Base-by-base conservation (phyloP, 2,888 invertebrate genomes). In the Acleris holmiana region DNA sequence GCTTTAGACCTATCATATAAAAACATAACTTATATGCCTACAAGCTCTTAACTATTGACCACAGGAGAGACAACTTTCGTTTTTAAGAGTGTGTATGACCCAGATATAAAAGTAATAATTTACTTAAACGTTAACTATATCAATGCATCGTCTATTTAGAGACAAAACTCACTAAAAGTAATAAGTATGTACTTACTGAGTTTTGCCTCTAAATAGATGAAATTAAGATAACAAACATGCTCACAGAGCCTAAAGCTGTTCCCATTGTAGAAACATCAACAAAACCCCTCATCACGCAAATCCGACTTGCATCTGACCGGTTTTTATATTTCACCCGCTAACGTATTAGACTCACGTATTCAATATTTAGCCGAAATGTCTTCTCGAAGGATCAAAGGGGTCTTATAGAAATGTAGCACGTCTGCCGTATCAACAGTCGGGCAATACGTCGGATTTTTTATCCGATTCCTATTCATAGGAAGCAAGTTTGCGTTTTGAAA, bases 281-380 rank as follows among this genome's bases (percentile, higher is more conserved):
- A 64, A 23, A 50, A 62, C 55, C 65, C 65, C 65, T 55, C 46
- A 60, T 65, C 65, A 60, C 59, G 49, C 65, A 60, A 65, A 65
- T 65, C 65, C 60, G 48, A 59, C 64, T 65, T 60, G 55, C 65
- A 65, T 65, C 49, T 48, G 59, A 48, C 49, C 54, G 54, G 47
- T 67, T 63, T 58, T 67, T 62, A 63, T 66, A 67, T 67, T 57
- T 67, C 69, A 61, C 35, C 61, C 60, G 66, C 65, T 69, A 69
- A 69, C 50, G 71, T 73, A 76, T 74, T 75, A 71, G 68, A 64
- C 71, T 76, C 77, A 77, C 77, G 78, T 78, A 73, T 78, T 76
- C 78, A 77, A 79, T 79, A 78, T 79, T 67, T 76, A 76, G 78
- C 71, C 71, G 68, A 69, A 71, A 73, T 72, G 73, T 72, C 71